Evolutionary conservation across 2,888 invertebrate genomes (phyloP), one percentile per base, ranked within the genome.

Genomic region (Cryptosula pallasiana): DNA sequence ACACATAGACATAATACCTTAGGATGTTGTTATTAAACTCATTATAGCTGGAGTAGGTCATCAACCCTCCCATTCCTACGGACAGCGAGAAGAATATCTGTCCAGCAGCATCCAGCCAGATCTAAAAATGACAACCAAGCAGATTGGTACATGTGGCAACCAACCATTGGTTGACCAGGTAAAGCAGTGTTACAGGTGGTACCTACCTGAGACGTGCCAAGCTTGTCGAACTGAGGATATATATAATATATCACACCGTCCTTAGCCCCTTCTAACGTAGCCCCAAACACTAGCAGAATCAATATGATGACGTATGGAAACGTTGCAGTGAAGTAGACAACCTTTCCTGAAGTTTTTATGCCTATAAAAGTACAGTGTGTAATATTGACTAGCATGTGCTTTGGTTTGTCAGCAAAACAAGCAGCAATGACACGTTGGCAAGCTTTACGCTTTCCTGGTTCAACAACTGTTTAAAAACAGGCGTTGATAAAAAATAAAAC

Each of bases 21-120:
- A 82, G 83, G 3, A 84, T 82, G 73, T 83, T 84, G 75, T 92
- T 92, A 71, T 85, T 85, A 81, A 91, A 92, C 77, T 87, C 83
- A 78, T 86, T 86, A 80, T 87, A 87, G 73, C 86, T 87, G 75
- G 88, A 91, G 84, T 91, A 92, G 71, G 92, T 92, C 9, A 92
- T 90, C 72, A 92, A 86, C 0, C 91, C 91, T 69, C 92, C 89
- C 71, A 91, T 87, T 0, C 91, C 91, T n/a, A 92, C 89, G 58
- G 91, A 91, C 73, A 92, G 90, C 0, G 92, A 92, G 85, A 92
- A 92, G 84, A 92, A 92, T 77, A 92, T 90, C 88, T 92, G 92
- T 0, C 91, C 91, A 0, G 91, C 92, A 0, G 92, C 92, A 76
- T 91, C 91, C 1, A 90, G 91, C 92, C 92, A 93, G 23, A 93